These are phyloP conservation scores for Caradrina clavipalpis DNA, from an alignment of 2,888 invertebrate genomes.

Conservation along the genomic window DNA sequence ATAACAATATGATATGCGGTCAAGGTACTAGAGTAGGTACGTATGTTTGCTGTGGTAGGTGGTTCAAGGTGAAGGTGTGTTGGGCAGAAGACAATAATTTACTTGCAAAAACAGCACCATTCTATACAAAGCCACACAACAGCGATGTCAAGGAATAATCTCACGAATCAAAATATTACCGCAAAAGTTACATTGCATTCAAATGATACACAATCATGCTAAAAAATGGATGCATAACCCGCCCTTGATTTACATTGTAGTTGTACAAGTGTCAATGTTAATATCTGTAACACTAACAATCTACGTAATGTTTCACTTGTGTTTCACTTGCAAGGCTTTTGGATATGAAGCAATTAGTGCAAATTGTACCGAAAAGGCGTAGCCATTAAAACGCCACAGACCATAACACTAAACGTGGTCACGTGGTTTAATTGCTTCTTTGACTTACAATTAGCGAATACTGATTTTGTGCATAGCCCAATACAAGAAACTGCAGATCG, in stretches of 20 bases:
- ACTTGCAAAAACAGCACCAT: slow-evolving; percentile 7
- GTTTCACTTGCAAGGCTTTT: slow-evolving; percentile 48
- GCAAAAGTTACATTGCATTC: slow-evolving; percentile 1
- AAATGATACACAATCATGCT: neutral
- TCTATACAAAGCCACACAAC: neutral
- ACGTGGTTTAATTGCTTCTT: slow-evolving; percentile 23
- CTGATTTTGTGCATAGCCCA: slow-evolving; percentile 3
- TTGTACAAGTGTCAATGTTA: neutral
- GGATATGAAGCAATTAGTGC: slow-evolving; percentile 28
- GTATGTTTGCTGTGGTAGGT: neutral
- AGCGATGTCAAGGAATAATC: slow-evolving; percentile 12
- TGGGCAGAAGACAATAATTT: slow-evolving; percentile 14
- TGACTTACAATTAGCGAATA: slow-evolving; percentile 3
- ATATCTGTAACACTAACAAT: slow-evolving; percentile 27
- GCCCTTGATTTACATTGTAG: slow-evolving; percentile 10
- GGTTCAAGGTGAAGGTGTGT: slow-evolving; percentile 35
- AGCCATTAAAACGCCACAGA: slow-evolving; percentile 22
- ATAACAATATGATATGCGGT: slow-evolving; percentile 33
- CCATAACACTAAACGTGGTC: slow-evolving; percentile 19
- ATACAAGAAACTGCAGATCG: slow-evolving; percentile 12
- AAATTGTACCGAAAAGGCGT: slow-evolving; percentile 27
- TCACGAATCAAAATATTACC: neutral
- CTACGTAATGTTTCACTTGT: slow-evolving; percentile 8
- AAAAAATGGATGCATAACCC: neutral
- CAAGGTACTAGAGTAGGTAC: slow-evolving; percentile 34